Base-by-base conservation (phyloP, 2,113 vertebrate genomes). In the Spilogale gracilis region DNA sequence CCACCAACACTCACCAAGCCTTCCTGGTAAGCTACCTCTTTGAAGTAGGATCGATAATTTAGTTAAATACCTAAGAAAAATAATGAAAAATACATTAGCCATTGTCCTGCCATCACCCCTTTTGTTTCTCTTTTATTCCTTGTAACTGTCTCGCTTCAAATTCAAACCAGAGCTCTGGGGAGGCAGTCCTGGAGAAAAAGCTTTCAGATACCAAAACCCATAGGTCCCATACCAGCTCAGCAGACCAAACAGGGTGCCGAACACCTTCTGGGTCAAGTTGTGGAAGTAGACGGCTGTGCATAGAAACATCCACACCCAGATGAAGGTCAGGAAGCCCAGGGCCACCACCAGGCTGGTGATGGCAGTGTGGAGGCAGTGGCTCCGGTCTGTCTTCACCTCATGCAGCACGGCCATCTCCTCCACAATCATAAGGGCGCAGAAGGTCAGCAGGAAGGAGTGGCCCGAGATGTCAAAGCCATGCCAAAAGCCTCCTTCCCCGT, bases 271-370 rank as follows among this genome's bases (percentile, higher is more conserved):
- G 43, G 96, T 98, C 3, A 98, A 89, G 86, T 99, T 89, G 16
- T 99, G 99, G 98, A 99, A 99, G 97, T 99, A 99, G 45, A 99
- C 61, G 0, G 99, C 99, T 2, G 99, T 99, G 91, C 99, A 99
- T 14, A 98, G 93, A 81, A 99, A 99, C 99, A 99, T 99, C 98
- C 98, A 99, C 89, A 99, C 89, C 99, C 99, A 99, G 6, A 99
- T 95, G 16, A 98, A 0, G 6, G 99, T 94, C 48, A 99, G 98
- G 23, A 97, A 87, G 89, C 99, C 99, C 96, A 99, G 98, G 30
- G 99, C 99, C 11, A 99, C 96, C 0, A 99, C 99, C 50, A 99
- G 98, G 43, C 92, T 10, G 45, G 99, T 98, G 82, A 99, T 96
- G 38, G 99, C 69, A 0, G 23, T 23, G 4, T 80, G 98, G 45